phyloP scores from a whole-genome alignment of 2,797 vertebrate species.

The Momotus momota region DNA sequence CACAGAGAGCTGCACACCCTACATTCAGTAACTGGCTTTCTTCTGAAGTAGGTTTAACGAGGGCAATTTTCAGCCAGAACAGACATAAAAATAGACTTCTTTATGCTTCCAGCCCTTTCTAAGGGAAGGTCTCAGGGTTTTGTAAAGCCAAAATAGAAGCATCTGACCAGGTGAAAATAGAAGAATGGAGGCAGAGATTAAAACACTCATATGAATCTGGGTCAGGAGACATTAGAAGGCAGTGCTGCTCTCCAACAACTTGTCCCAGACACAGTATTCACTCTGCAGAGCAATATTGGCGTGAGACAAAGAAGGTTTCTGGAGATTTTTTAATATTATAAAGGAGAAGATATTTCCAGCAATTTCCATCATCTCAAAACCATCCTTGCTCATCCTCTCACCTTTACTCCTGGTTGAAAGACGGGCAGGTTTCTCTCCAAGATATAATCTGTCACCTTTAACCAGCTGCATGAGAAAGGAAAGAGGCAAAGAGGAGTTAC shows the following conservation, averaged over 20 bases:
- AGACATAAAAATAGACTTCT: not conserved
- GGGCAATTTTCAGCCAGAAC: conserved; percentile 18
- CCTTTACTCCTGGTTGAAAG: conserved; percentile 91
- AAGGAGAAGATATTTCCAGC: not conserved
- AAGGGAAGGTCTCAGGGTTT: not conserved
- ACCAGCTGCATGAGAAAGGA: conserved; percentile 83
- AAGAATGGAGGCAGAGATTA: not conserved
- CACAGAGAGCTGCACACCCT: not conserved
- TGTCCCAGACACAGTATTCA: not conserved
- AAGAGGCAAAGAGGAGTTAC: not conserved
- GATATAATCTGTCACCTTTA: conserved; percentile 92
- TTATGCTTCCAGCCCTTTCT: not conserved
- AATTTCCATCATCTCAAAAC: not conserved
- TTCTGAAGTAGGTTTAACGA: not conserved
- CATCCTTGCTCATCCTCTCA: conserved; percentile 73
- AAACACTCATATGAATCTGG: not conserved
- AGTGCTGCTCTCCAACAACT: not conserved
- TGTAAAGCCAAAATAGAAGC: not conserved
- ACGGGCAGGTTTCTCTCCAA: conserved; percentile 88
- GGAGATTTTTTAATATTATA: not conserved
- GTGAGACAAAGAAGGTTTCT: not conserved
- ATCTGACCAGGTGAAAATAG: not conserved
- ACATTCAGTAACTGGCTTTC: not conserved
- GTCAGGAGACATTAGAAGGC: not conserved
- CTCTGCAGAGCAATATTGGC: not conserved